phyloP scores from a whole-genome alignment of 2,797 vertebrate species.

The Chelidonichthys spinosus region DNA sequence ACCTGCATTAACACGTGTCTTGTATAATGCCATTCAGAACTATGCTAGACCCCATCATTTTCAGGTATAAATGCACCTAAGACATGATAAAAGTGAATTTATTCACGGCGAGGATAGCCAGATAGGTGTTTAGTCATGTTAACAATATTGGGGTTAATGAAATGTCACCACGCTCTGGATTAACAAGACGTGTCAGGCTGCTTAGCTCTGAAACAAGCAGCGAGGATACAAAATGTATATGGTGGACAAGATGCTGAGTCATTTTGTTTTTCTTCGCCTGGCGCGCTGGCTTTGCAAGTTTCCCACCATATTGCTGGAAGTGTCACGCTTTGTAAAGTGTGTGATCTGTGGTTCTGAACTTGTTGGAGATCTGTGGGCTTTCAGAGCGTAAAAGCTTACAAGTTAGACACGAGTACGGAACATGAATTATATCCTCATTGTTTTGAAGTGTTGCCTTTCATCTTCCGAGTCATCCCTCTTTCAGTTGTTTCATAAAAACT shows the following conservation, averaged over 20 bases:
- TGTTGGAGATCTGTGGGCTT: constrained; percentile 53
- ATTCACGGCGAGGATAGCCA: constrained; percentile 6
- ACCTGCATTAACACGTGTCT: constrained; percentile 31
- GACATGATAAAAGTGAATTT: constrained; percentile 25
- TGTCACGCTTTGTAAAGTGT: constrained; percentile 56
- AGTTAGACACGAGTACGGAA: constrained; percentile 53
- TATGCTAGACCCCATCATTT: constrained; percentile 11
- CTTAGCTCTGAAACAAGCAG: not conserved
- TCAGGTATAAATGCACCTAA: constrained; percentile 13
- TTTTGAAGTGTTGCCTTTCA: constrained; percentile 66
- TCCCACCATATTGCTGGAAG: constrained; percentile 49
- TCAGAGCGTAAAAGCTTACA: constrained; percentile 42
- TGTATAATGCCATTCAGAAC: constrained; percentile 31
- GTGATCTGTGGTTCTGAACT: constrained; percentile 59
- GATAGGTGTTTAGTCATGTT: constrained; percentile 32
- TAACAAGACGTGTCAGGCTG: constrained; percentile 3
- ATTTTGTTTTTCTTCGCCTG: constrained; percentile 22
- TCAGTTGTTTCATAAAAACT: constrained; percentile 47
- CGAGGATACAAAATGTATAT: not conserved
- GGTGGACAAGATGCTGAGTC: constrained; percentile 33
- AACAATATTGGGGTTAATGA: constrained; percentile 29
- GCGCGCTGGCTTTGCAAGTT: constrained; percentile 34
- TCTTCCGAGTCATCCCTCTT: constrained; percentile 43
- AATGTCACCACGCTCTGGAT: constrained; percentile 16
- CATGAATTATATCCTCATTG: constrained; percentile 59